phyloP scores from a whole-genome alignment of 2,888 invertebrate genomes.

The Sthenelais limicola region DNA sequence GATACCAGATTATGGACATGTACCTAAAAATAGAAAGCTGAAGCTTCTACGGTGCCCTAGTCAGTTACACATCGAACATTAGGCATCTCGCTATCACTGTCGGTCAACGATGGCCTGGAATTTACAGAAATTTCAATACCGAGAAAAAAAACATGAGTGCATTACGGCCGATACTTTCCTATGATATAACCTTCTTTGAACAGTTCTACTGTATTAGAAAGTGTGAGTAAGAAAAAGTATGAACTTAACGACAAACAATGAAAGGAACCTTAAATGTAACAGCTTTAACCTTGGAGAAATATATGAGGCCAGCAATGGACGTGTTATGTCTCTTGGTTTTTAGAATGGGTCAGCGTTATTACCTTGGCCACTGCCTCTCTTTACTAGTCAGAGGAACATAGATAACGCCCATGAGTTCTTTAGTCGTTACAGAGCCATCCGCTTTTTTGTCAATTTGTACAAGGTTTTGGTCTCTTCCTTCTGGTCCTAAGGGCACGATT shows the following conservation, averaged over 20 bases:
- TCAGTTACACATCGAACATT: too few species aligned
- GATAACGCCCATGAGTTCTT: constrained; percentile 92
- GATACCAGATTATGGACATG: too few species aligned
- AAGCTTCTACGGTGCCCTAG: too few species aligned
- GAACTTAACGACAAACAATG: neutral
- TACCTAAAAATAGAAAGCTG: too few species aligned
- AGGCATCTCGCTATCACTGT: too few species aligned
- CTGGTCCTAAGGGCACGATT: constrained; percentile 85
- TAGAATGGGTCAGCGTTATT: constrained; percentile 58
- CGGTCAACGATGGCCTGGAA: too few species aligned
- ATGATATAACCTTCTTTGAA: too few species aligned
- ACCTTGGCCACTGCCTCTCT: constrained; percentile 80
- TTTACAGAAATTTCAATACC: too few species aligned
- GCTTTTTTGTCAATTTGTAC: constrained; percentile 90
- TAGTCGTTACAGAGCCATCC: constrained; percentile 83
- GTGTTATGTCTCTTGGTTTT: constrained; percentile 26
- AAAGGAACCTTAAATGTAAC: neutral
- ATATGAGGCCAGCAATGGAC: too few species aligned
- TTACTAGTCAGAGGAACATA: constrained; percentile 96
- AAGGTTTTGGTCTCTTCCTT: constrained; percentile 82
- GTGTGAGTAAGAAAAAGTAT: neutral
- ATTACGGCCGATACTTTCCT: too few species aligned
- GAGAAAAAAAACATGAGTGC: too few species aligned
- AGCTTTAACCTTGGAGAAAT: neutral
- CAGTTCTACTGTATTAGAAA: too few species aligned